phyloP scores from a whole-genome alignment of 2,797 vertebrate species.

The Sandelia bainsii region DNA sequence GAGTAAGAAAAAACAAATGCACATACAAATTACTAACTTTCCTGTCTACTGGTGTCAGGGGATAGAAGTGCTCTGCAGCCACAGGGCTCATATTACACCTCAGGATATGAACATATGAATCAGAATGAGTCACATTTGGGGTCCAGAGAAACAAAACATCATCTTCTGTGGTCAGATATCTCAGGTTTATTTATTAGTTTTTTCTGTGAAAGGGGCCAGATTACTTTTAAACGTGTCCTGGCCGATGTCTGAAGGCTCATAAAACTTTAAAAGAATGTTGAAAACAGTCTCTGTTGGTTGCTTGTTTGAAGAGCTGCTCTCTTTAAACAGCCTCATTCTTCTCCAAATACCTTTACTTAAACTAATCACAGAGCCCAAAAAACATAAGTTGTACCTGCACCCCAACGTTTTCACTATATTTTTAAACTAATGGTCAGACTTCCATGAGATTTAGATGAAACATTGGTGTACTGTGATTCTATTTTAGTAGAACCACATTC shows the following conservation, averaged over 20 bases:
- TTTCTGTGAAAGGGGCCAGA: background rate
- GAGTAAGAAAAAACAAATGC: background rate
- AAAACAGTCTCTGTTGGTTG: conserved; percentile 28
- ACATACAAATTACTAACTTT: background rate
- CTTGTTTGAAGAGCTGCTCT: conserved; percentile 20
- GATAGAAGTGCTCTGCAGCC: background rate
- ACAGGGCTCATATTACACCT: background rate
- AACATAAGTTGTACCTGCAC: background rate
- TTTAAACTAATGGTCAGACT: background rate
- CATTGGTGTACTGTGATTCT: background rate
- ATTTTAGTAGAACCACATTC: background rate
- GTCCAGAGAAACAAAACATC: conserved; percentile 2
- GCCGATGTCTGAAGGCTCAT: conserved; percentile 21
- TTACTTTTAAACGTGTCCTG: conserved; percentile 33
- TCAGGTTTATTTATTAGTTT: background rate
- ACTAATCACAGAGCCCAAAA: conserved; percentile 8
- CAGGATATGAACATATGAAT: conserved; percentile 18
- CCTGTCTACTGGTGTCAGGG: background rate
- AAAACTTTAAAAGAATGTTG: conserved; percentile 33
- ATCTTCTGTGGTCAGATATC: conserved; percentile 17
- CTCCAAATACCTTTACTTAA: conserved; percentile 11
- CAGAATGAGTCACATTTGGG: conserved; percentile 7
- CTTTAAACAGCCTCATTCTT: conserved; percentile 6
- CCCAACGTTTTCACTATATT: background rate
- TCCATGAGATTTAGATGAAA: background rate